Evolutionary conservation across 2,888 invertebrate genomes (phyloP), one percentile per base, ranked within the genome.

Genomic region (Rugalucina vietnamica): DNA sequence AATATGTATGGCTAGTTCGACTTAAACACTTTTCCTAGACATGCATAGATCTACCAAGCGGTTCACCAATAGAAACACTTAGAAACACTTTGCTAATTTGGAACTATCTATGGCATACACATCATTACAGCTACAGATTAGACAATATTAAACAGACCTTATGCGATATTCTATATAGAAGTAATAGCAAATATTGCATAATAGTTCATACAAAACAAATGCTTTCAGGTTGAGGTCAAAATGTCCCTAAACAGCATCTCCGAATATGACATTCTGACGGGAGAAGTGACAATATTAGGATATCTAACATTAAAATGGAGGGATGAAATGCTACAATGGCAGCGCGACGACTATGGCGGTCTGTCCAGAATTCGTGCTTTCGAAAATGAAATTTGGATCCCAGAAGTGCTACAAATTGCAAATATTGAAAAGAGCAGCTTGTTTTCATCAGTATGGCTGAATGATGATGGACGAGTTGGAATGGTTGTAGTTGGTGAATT

Each of bases 291-390:
- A 29, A n/a, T 72, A 12, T 72, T 27, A 24, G 72, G 72, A 1
- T 72, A 43, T 29, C 43, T 72, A 27, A 72, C 72, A n/a, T n/a
- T 43, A 1, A 72, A 39, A 27, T 72, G 72, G 72, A 43, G 3
- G 5, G 72, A 72, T 29, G 43, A 72, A 21, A 18, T 72, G 5
- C 39, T 72, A 3, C 39, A 49, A 12, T 72, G 72, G 72, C 10
- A 12, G 24, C 18, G 21, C 1, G 12, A 21, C 14, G 29, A 8
- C 8, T 72, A 32, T 49, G 39, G 72, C 5, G 72, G 39, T 27
- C n/a, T 72, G 8, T n/a, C 5, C 14, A 43, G 43, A 29, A 39
- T 72, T 8, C 29, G 27, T 43, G 72, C 39, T 2, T 18, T 3
- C 5, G 2, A 8, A 5, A 24, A 43, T 2, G 39, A 39, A 39